Evolutionary conservation across 1,140 invertebrate species (phyloP).

Genomic region (Drosophila bocki): DNA sequence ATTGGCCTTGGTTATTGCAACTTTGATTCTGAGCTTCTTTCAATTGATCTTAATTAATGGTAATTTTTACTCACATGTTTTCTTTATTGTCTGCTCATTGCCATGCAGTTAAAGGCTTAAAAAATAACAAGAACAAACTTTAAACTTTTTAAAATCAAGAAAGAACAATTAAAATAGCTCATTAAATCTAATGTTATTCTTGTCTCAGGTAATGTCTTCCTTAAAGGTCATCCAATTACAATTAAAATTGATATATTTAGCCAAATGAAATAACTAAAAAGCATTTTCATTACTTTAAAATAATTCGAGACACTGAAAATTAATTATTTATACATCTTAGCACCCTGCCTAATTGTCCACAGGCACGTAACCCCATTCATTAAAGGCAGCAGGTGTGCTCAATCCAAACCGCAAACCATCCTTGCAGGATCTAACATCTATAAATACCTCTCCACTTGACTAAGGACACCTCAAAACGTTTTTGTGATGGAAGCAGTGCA

Average conservation of each 20-base stretch:
- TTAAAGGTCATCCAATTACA: background rate
- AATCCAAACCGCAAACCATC: constrained; percentile 33
- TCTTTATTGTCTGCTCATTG: constrained; percentile 30
- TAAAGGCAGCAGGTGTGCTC: background rate
- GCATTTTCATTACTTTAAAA: background rate
- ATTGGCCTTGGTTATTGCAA: constrained; percentile 36
- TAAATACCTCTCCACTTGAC: constrained; percentile 18
- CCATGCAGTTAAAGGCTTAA: background rate
- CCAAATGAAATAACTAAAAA: background rate
- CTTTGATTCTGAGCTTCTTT: constrained; percentile 47
- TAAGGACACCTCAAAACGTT: background rate
- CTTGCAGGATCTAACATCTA: constrained; percentile 23
- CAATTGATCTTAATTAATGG: constrained; percentile 72
- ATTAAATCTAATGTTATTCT: background rate
- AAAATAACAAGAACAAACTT: background rate
- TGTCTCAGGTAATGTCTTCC: background rate
- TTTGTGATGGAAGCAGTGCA: constrained; percentile 33
- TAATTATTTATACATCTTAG: constrained; percentile 20
- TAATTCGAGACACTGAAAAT: background rate
- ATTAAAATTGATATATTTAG: background rate
- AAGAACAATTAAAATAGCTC: background rate
- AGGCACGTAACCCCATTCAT: background rate
- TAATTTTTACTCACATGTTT: constrained; percentile 38
- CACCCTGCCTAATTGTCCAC: constrained; percentile 8
- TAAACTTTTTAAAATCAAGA: background rate